Percentiles rank a stretch among this genome's conserved stretches.
Conservation (phyloP, 1,140 invertebrate species). For the Heterodera schachtii region DNA sequence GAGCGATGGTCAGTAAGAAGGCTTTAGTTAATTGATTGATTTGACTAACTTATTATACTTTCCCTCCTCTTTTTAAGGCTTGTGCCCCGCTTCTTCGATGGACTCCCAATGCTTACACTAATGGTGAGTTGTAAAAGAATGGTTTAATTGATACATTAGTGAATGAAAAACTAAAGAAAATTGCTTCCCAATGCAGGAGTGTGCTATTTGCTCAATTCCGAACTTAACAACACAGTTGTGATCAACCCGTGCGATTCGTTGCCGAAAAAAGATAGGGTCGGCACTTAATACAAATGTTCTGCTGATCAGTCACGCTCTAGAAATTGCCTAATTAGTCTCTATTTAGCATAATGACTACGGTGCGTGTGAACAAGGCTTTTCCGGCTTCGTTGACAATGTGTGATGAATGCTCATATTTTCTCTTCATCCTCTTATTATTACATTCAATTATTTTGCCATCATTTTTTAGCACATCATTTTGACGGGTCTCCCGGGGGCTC, state of each 20-base stretch:
- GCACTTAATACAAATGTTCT: background rate
- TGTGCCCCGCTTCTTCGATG: slow-evolving; percentile 55
- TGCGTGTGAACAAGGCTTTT: slow-evolving; percentile 63
- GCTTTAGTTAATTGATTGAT: too few species aligned
- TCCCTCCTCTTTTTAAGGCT: slow-evolving; percentile 43
- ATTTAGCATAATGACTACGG: slow-evolving; percentile 63
- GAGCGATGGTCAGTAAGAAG: slow-evolving; percentile 3
- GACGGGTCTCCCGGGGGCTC: slow-evolving; percentile 61
- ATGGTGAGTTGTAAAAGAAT: slow-evolving; percentile 31
- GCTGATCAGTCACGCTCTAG: background rate
- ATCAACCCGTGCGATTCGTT: slow-evolving; percentile 49
- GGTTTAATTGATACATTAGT: background rate
- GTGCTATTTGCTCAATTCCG: slow-evolving; percentile 49
- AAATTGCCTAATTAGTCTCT: background rate
- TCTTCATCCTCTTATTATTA: too few species aligned
- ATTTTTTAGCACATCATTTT: slow-evolving; percentile 53
- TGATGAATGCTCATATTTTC: background rate
- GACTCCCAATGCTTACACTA: slow-evolving; percentile 49
- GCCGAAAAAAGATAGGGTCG: slow-evolving; percentile 53
- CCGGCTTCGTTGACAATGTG: slow-evolving; percentile 57
- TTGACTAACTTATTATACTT: too few species aligned
- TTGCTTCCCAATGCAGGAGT: slow-evolving; percentile 22
- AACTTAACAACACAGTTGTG: slow-evolving; percentile 46
- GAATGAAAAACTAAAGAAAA: background rate
- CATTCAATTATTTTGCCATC: background rate